Base-by-base conservation (phyloP, 2,888 invertebrate species). In the Malthinus seriepunctatus region DNA sequence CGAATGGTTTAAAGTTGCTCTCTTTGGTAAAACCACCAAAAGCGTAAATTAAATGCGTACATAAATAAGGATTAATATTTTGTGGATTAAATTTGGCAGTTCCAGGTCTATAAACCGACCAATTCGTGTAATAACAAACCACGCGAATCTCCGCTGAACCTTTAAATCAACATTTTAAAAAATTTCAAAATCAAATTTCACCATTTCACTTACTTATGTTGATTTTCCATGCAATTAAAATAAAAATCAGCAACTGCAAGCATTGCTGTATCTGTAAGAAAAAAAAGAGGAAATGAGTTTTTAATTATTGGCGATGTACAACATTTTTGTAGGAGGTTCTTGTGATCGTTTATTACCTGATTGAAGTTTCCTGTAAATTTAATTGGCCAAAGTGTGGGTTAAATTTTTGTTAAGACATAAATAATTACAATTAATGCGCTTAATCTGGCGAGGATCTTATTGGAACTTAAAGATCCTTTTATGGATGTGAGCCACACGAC, bases 51-150 rank as follows among this genome's bases (percentile, higher is more conserved):
- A 95, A 85, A 84, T 95, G 95, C 34, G 95, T 95, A 80, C 95
- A 95, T 58, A 95, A 83, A 76, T 95, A 95, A 0, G 95, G 95
- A 83, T 95, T 95, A 77, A 95, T 95, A 77, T 95, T 95, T 78
- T 94, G 92, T 0, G 95, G 95, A 73, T 90, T 90, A 80, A 93
- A 95, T 77, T 92, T 91, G 47, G 95, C 95, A 4, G 91, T 89
- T 51, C 94, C 94, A 2, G 93, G 94, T 63, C 94, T 83, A 79
- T 94, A 94, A 38, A 94, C 91, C 65, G 93, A 93, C 95, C 95
- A 95, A 80, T 94, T 94, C 42, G 94, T 94, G 82, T 94, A 94
- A 79, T 95, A 95, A 74, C 94, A 95, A 53, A 95, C 93, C 70
- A 95, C 88, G 67, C 90, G 87, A 54, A 87, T 86, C 76, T 91